phyloP scores from a whole-genome alignment of 2,113 vertebrate genomes.

The Tiliqua scincoides region DNA sequence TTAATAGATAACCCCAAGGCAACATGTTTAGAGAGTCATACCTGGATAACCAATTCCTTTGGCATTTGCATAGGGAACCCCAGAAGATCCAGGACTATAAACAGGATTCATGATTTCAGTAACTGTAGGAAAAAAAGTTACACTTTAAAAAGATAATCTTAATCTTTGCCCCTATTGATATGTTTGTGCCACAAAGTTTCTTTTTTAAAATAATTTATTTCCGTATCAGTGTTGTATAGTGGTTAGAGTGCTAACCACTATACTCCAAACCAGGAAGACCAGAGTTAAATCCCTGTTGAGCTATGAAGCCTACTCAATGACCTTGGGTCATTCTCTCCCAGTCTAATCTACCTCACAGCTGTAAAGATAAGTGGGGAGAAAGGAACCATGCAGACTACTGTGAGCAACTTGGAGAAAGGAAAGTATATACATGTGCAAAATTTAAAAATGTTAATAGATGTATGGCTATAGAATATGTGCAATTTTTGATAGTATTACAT shows the following conservation, averaged over 20 bases:
- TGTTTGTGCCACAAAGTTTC: neutral
- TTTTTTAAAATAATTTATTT: neutral
- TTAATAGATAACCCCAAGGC: neutral
- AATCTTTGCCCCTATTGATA: constrained; percentile 37
- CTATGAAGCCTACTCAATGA: too few species aligned
- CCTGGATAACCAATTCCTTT: constrained; percentile 98
- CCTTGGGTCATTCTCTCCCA: too few species aligned
- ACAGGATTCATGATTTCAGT: constrained; percentile 94
- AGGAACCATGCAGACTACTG: too few species aligned
- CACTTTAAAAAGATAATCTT: neutral
- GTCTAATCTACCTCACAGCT: too few species aligned
- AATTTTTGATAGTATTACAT: neutral
- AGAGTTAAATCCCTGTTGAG: neutral
- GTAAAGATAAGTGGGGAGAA: too few species aligned
- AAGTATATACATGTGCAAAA: too few species aligned
- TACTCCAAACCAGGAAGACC: neutral
- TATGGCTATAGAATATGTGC: neutral
- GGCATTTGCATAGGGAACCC: constrained; percentile 95
- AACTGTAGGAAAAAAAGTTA: constrained; percentile 58
- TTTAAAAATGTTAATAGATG: too few species aligned
- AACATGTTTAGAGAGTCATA: constrained; percentile 57
- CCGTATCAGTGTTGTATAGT: neutral
- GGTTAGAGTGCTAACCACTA: too few species aligned
- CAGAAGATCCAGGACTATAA: constrained; percentile 95
- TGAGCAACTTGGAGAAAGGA: too few species aligned